Conservation (phyloP, 1,140 invertebrate genomes). For the Zaprionus capensis region DNA sequence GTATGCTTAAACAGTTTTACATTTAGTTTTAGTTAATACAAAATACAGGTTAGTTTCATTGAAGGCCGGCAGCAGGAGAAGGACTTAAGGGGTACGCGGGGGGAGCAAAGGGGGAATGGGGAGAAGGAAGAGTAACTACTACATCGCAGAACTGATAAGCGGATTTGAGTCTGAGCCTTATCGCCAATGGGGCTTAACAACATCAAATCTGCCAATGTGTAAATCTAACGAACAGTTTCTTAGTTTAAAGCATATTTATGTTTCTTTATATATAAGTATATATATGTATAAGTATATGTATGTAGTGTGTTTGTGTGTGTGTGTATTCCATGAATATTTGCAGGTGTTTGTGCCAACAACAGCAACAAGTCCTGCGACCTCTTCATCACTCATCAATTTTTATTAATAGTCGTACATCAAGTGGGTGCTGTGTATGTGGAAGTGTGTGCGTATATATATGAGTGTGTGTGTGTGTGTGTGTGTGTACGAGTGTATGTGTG, state of each 20-base stretch:
- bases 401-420: constrained; percentile 47
- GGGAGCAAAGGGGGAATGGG: background rate
- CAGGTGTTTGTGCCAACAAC: constrained; percentile 21
- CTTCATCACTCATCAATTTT: constrained; percentile 45
- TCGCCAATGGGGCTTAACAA: constrained; percentile 8
- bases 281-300: constrained; percentile 16
- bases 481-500: constrained; percentile 29
- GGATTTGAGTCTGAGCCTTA: constrained; percentile 22
- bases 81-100: background rate
- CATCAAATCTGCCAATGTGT: constrained; percentile 26
- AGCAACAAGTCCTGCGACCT: constrained; percentile 22
- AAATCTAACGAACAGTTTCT: constrained; percentile 33
- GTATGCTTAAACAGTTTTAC: constrained; percentile 33
- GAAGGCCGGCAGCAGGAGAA: background rate
- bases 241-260: constrained; percentile 28
- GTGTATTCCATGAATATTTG: constrained; percentile 7
- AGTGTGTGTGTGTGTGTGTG: background rate
- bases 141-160: constrained; percentile 36
- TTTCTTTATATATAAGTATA: constrained; percentile 13
- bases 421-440: constrained; percentile 38
- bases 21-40: constrained; percentile 23
- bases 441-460: constrained; percentile 24
- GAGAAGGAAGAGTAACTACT: constrained; percentile 24
- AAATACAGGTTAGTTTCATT: constrained; percentile 32
- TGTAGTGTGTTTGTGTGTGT: background rate